These are phyloP conservation scores for Ctenodactylus gundi DNA, from an alignment of 2,113 vertebrate genomes.

Conservation along the genomic window DNA sequence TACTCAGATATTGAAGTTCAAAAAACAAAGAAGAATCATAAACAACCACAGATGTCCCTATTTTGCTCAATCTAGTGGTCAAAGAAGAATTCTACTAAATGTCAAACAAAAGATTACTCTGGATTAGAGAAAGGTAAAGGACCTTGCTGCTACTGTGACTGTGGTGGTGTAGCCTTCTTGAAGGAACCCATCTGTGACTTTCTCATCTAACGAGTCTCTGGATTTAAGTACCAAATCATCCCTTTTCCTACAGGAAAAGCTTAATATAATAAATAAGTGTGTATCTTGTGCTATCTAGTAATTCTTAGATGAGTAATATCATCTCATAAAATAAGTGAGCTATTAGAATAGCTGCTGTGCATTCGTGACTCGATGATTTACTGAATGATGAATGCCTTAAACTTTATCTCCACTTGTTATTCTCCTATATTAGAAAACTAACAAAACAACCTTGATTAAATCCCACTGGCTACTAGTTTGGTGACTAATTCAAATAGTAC, in stretches of 20 bases:
- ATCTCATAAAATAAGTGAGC: constrained; percentile 32
- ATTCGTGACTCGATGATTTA: background rate
- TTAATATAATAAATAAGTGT: constrained; percentile 67
- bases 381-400: background rate
- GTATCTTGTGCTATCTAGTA: background rate
- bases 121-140: background rate
- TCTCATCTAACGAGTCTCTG: background rate
- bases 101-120: background rate
- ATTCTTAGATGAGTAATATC: background rate
- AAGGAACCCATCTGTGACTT: background rate
- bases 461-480: background rate
- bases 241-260: constrained; percentile 49
- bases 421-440: constrained; percentile 5
- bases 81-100: background rate
- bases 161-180: background rate
- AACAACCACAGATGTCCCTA: background rate
- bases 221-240: constrained; percentile 4
- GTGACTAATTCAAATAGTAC: background rate
- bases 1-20: constrained; percentile 37
- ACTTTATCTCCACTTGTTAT: background rate
- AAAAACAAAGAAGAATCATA: background rate
- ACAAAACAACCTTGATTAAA: background rate
- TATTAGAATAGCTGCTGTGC: background rate
- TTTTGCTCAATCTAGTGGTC: background rate
- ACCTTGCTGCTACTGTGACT: background rate